Base-by-base conservation (phyloP, 2,797 vertebrate genomes). In the Anguilla pacifica region DNA sequence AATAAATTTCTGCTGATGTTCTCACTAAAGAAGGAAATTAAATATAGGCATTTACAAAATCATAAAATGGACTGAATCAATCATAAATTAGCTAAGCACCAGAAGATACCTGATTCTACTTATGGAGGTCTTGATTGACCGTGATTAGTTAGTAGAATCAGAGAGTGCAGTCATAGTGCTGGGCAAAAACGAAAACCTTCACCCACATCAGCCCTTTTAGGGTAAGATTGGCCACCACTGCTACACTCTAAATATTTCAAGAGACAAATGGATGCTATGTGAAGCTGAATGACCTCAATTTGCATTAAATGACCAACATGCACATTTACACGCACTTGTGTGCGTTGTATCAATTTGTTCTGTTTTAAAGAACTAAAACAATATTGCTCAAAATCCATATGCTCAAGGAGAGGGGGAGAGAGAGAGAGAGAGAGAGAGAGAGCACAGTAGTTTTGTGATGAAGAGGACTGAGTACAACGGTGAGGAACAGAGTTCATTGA, bases 401-500 rank as follows among this genome's bases (percentile, higher is more conserved):
- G n/a, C 22, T n/a, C 61, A 67, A 67, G 13, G 5, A 67, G 22
- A 67, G 61, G n/a, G 25, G n/a, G 61, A 10, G 6, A 61, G 57
- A 61, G 57, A 61, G 57, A 0, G 57, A 61, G 57, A 17, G 57
- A 17, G 57, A 19, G 17, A 9, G 43, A 53, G 74, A 39, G 31
- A 17, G 61, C 64, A 55, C 72, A 67, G 53, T 64, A 84, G 53
- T 89, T 89, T 89, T 90, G 87, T 89, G 90, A 88, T 87, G 91
- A 94, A 93, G 92, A 95, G 94, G 96, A 94, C 95, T 95, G 94
- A 94, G 93, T 91, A 94, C 94, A 89, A 90, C 91, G 93, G 92
- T 93, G 95, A 95, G 96, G 93, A 96, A 93, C 94, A 94, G 95
- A 95, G 95, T 97, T 95, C 97, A 97, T 98, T 98, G 96, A 97